phyloP scores from a whole-genome alignment of 1,140 invertebrate genomes.

The Lerema accius region DNA sequence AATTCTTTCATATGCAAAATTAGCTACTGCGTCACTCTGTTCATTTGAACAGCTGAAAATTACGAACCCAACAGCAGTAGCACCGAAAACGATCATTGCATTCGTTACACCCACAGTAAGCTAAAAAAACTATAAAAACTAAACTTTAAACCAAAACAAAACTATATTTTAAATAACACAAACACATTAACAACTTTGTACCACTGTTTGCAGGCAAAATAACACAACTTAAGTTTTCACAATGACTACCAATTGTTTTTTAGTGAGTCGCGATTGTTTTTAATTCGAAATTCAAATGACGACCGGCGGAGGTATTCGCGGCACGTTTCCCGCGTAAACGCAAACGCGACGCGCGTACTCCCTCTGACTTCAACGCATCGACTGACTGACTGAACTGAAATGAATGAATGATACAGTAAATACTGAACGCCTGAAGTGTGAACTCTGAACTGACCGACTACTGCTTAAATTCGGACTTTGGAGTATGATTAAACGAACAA shows the following conservation, averaged over 20 bases:
- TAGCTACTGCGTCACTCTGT: slow-evolving; percentile 36
- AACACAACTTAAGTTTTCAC: neutral
- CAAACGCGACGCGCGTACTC: slow-evolving; percentile 36
- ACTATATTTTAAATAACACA: slow-evolving; percentile 11
- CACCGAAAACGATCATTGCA: slow-evolving; percentile 46
- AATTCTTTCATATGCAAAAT: slow-evolving; percentile 48
- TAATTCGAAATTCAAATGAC: neutral
- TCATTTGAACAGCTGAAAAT: slow-evolving; percentile 50
- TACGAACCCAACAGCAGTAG: slow-evolving; percentile 41
- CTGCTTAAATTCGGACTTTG: neutral
- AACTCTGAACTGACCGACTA: neutral
- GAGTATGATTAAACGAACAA: neutral
- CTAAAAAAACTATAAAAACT: neutral
- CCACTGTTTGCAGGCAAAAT: slow-evolving; percentile 12
- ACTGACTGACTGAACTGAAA: slow-evolving; percentile 32
- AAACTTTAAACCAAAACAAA: slow-evolving; percentile 16
- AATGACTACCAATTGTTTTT: neutral
- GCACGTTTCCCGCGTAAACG: slow-evolving; percentile 43
- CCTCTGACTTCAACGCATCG: slow-evolving; percentile 4
- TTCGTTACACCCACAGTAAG: slow-evolving; percentile 32
- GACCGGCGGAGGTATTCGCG: neutral
- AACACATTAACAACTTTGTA: slow-evolving; percentile 9
- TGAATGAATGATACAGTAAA: neutral
- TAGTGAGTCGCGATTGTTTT: neutral
- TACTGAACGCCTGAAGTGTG: neutral